A percentile compares a stretch with the other conserved stretches of the same genome.
phyloP scores from a whole-genome alignment of 2,888 invertebrate species.

The Chironomus riparius region DNA sequence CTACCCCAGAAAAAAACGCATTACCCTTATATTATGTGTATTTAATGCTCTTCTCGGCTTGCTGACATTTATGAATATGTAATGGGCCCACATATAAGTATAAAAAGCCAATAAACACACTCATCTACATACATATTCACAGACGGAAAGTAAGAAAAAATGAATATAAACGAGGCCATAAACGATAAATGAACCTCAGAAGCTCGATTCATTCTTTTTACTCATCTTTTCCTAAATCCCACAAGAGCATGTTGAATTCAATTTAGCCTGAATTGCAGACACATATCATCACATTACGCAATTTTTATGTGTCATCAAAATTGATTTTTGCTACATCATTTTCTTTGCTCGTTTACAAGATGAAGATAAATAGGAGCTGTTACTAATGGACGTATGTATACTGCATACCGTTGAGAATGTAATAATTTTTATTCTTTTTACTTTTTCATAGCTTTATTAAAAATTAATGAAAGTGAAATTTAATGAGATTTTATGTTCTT shows the following conservation, averaged over 20 bases:
- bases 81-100: not conserved
- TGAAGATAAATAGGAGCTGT: too few relatives aligned
- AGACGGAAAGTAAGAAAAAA: not conserved
- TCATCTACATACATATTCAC: not conserved
- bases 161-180: conserved; percentile 1
- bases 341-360: not conserved
- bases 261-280: not conserved
- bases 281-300: not conserved
- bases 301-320: not conserved
- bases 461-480: too few relatives aligned
- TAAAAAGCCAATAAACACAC: not conserved
- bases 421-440: too few relatives aligned
- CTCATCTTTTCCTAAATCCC: not conserved
- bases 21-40: not conserved
- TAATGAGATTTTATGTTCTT: too few relatives aligned
- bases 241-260: not conserved
- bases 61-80: not conserved
- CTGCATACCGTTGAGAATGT: too few relatives aligned
- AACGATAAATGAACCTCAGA: conserved; percentile 10
- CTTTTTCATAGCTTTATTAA: too few relatives aligned
- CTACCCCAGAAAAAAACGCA: not conserved
- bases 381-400: too few relatives aligned
- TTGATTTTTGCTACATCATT: not conserved
- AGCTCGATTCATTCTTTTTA: not conserved
- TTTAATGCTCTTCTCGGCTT: not conserved